Conservation (phyloP, 1,140 invertebrate genomes). For the Gryllus bimaculatus region DNA sequence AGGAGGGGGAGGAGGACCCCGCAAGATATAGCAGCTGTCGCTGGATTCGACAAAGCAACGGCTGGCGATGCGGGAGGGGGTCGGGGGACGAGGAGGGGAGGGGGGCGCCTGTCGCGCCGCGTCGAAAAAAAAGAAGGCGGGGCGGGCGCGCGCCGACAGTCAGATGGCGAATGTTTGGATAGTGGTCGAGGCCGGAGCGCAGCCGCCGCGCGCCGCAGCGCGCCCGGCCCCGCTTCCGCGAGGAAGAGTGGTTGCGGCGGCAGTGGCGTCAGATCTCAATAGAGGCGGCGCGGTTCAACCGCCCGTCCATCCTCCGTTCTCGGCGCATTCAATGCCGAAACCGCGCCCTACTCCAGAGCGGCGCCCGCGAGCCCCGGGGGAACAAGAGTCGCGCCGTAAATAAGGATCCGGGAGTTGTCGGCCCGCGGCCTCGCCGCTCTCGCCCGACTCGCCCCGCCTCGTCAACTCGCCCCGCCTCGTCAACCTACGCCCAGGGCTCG, state of each 20-base stretch:
- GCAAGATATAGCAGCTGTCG: constrained; percentile 3
- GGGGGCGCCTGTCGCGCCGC: neutral
- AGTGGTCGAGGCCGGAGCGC: too few species aligned
- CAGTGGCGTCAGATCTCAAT: neutral
- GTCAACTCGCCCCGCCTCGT: too few species aligned
- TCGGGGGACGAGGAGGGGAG: neutral
- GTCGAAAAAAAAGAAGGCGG: neutral
- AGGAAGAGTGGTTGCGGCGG: too few species aligned
- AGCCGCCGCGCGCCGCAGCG: too few species aligned
- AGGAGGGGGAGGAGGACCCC: neutral
- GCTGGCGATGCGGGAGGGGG: too few species aligned
- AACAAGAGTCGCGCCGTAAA: neutral
- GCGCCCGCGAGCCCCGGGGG: too few species aligned
- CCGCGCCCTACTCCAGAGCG: neutral
- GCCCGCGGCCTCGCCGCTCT: too few species aligned
- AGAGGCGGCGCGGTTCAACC: neutral
- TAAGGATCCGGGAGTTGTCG: neutral
- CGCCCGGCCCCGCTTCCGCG: too few species aligned
- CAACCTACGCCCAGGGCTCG: too few species aligned
- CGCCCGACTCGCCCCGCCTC: too few species aligned
- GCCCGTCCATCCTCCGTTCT: neutral
- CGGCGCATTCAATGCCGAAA: neutral
- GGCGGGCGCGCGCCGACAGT: neutral
- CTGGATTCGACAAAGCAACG: neutral
- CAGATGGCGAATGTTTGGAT: neutral